These are phyloP conservation scores for Thaumatotibia leucotreta DNA, from an alignment of 1,140 invertebrate genomes.

Conservation along the genomic window DNA sequence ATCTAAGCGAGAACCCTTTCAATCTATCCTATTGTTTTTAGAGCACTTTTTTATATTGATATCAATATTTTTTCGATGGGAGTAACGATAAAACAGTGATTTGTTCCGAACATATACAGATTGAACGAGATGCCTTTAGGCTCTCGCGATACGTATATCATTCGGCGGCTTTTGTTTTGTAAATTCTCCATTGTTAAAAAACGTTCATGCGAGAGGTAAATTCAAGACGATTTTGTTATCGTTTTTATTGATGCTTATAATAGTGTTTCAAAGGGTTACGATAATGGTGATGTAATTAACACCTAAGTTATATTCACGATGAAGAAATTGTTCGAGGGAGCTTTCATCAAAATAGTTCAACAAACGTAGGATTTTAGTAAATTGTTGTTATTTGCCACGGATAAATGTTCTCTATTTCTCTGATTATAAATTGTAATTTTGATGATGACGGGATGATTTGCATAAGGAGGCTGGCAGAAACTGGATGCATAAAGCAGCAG, in stretches of 20 bases:
- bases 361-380: too few relatives aligned
- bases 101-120: slow-evolving; percentile 69
- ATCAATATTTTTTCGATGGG: slow-evolving; percentile 73
- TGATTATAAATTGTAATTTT: too few relatives aligned
- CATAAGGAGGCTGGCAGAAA: too few relatives aligned
- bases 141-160: slow-evolving; percentile 66
- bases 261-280: not conserved
- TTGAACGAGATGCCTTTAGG: slow-evolving; percentile 52
- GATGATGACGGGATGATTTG: too few relatives aligned
- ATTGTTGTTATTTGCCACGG: too few relatives aligned
- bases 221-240: not conserved
- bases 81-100: slow-evolving; percentile 71
- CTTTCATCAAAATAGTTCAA: too few relatives aligned
- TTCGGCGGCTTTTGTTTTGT: slow-evolving; percentile 63
- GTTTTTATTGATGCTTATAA: not conserved
- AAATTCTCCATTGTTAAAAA: slow-evolving; percentile 64
- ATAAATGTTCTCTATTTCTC: too few relatives aligned
- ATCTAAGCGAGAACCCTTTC: slow-evolving; percentile 69
- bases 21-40: slow-evolving; percentile 74
- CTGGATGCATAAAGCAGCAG: too few relatives aligned
- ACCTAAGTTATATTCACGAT: too few relatives aligned
- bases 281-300: too few relatives aligned
- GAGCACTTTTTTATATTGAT: slow-evolving; percentile 70
- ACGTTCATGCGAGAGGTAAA: not conserved
- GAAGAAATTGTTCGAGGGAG: too few relatives aligned